Evolutionary conservation across 2,797 vertebrate genomes (phyloP), one percentile per base, ranked within the genome.

Genomic region (Stomatorhinus walkeri): DNA sequence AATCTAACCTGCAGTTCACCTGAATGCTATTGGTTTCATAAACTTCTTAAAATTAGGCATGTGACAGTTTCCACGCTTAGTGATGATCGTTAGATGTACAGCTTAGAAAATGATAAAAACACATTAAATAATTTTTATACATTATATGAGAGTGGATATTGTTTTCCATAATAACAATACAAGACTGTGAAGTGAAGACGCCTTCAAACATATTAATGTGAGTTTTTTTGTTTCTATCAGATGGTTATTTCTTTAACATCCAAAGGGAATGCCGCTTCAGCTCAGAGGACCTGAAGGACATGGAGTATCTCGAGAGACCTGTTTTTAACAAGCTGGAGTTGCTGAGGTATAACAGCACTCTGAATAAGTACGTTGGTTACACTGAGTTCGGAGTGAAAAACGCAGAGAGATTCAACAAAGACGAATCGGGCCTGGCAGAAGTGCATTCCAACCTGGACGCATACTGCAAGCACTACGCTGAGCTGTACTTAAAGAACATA

Each of bases 311-410:
- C 89, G 28, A 32, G 28, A 32, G 28, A 32, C 28, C 28, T 32
- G 28, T 32, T 32, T 32, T 32, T 32, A 93, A 93, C 68, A 94
- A 93, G 72, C 0, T 61, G 8, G 3, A 93, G 22, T 0, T 0
- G 0, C 0, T 0, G 0, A 79, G 91, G 54, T 94, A 46, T 88
- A 95, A 93, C 92, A 93, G 93, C 93, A 92, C 93, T 28, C 3
- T 88, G 48, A 92, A 91, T 85, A 91, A 91, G 24, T 90, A 0
- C 85, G 86, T 1, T 0, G 91, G 91, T 40, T 92, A 87, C 89
- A 94, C 91, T n/a, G 3, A 91, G 2, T 0, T 0, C 0, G 91
- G 90, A 9, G 49, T 90, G n/a, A 9, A 12, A 0, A 43, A 79
- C 4, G 89, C 91, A 12, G 68, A 89, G 0, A 0, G 0, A 14